Base-by-base conservation (phyloP, 2,888 invertebrate genomes). In the Petrophora chlorosata region DNA sequence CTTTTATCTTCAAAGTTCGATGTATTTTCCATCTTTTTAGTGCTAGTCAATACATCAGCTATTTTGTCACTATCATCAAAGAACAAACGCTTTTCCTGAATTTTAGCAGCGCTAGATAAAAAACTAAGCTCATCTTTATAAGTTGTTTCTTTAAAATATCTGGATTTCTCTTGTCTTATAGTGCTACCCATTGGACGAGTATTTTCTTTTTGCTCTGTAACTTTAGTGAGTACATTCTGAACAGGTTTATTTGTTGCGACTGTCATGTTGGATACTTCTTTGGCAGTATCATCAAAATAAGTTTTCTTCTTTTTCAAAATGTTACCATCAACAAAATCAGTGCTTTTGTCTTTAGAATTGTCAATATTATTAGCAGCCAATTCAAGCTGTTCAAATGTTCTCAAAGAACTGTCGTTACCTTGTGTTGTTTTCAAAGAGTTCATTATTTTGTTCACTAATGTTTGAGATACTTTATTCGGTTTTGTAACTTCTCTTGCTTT, bases 351-450 rank as follows among this genome's bases (percentile, higher is more conserved):
- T 23, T 49, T 4, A 39, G 26, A 36, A 12, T 30, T 42, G 12
- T 54, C 13, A 22, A 19, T 15, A 3, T 45, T 45, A 9, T 69
- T 67, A 2, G 74, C 50, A 17, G 70, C 77, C 15, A 57, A 54
- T 65, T 83, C 82, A 9, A 82, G 48, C 15, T 72, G 67, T 49
- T 83, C 83, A 53, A 83, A 83, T 32, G 79, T 75, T 4, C 57
- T 61, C 9, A 82, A 57, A 0, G 88, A 88, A 40, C 58, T 71
- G 25, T 85, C 74, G 42, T 67, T 74, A 7, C 65, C 62, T 4
- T 67, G 52, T 0, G 59, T 68, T 5, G 63, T 56, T 53, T 76
- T 75, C 0, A 76, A 49, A 2, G 77, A 73, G 22, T 64, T 65
- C 7, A 79, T 63, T 13, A 78, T 72, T 68, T 73, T 79, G 39